Percentiles rank a stretch among this genome's conserved stretches.
These are phyloP conservation scores for Hemiprocne comata DNA, from an alignment of 2,113 vertebrate genomes.

Conservation along the genomic window DNA sequence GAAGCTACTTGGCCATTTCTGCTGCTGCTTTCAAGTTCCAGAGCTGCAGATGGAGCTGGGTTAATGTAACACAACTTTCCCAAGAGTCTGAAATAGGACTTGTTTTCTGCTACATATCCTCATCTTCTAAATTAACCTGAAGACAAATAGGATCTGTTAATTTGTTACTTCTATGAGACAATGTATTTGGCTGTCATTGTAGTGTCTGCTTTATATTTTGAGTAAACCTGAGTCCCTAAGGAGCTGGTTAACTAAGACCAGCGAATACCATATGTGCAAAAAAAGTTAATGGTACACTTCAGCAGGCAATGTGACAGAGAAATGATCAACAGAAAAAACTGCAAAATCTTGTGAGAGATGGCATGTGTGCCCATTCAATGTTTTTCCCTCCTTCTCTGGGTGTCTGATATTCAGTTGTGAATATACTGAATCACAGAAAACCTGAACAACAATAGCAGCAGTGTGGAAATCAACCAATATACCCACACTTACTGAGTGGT, in stretches of 20 bases:
- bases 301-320: neutral
- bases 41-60: slow-evolving; percentile 1
- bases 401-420: neutral
- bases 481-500: neutral
- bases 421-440: neutral
- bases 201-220: slow-evolving; percentile 11
- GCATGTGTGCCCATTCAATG: neutral
- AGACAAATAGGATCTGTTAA: slow-evolving; percentile 11
- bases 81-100: neutral
- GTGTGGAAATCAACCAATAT: neutral
- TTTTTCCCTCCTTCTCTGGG: neutral
- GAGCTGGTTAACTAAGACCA: neutral
- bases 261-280: neutral
- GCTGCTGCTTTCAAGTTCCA: slow-evolving; percentile 24
- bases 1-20: slow-evolving; percentile 40
- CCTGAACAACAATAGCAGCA: slow-evolving; percentile 26
- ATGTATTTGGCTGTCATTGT: neutral
- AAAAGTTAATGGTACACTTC: neutral
- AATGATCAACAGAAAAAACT: neutral
- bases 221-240: neutral
- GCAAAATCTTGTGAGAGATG: neutral
- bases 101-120: slow-evolving; percentile 12
- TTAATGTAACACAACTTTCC: slow-evolving; percentile 10
- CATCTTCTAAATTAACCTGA: slow-evolving; percentile 17
- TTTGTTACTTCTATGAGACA: slow-evolving; percentile 18